A percentile compares a stretch with the other conserved stretches of the same genome.
phyloP scores from a whole-genome alignment of 2,888 invertebrate species.

The Bugula neritina region DNA sequence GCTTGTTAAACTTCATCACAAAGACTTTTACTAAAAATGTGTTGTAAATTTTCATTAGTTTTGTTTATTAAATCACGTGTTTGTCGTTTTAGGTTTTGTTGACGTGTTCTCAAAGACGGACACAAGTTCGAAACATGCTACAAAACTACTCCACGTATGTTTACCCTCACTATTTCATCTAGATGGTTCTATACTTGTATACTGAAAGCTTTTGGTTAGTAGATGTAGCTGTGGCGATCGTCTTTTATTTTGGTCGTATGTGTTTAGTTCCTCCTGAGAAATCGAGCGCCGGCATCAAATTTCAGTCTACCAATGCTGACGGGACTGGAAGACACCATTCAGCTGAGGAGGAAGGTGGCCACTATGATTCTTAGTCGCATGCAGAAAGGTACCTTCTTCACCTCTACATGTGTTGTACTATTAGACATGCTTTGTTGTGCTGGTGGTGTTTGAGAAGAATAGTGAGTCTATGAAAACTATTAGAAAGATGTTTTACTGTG shows the following conservation, averaged over 20 bases:
- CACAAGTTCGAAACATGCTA: constrained; percentile 44
- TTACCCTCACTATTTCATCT: no score
- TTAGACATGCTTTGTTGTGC: no score
- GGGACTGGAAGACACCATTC: constrained; percentile 47
- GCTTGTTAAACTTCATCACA: no score
- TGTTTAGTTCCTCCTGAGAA: constrained; percentile 45
- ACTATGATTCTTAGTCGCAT: constrained; percentile 30
- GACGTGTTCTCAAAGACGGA: constrained; percentile 48
- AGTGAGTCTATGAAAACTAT: no score
- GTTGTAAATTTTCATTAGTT: no score
- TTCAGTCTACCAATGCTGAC: constrained; percentile 46
- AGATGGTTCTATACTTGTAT: no score
- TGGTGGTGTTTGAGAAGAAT: no score
- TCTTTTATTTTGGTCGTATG: neutral
- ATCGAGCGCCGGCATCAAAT: constrained; percentile 42
- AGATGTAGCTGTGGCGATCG: neutral
- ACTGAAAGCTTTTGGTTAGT: no score
- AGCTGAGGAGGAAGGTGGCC: constrained; percentile 45
- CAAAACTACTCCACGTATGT: constrained; percentile 44
- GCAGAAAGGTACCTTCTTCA: constrained; percentile 27
- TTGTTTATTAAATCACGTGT: neutral
- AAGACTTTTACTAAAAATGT: no score
- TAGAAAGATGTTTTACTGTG: no score
- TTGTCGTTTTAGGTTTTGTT: constrained; percentile 43
- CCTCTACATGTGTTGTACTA: no score